These are phyloP conservation scores for Syrrhaptes paradoxus DNA, from an alignment of 2,113 vertebrate species.

Conservation along the genomic window DNA sequence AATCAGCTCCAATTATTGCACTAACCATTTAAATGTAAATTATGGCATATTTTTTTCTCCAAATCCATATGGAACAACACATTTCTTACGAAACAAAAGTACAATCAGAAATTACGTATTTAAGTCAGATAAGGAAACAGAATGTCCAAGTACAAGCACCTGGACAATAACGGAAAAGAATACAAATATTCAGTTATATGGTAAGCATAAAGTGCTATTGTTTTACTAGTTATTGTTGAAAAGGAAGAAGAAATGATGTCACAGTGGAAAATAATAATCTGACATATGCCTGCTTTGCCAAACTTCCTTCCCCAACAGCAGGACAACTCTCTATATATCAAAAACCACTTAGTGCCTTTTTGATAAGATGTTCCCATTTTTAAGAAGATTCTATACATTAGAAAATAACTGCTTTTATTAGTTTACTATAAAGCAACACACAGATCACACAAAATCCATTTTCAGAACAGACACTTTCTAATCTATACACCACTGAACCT, in stretches of 20 bases:
- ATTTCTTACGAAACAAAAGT: not conserved
- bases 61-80: not conserved
- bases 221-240: conserved; percentile 11
- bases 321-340: not conserved
- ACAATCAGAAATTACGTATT: not conserved
- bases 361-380: not conserved
- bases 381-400: not conserved
- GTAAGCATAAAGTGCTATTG: conserved; percentile 27
- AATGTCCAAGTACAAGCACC: conserved; percentile 10
- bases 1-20: not conserved
- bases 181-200: not conserved
- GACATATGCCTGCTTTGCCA: not conserved
- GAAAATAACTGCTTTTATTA: not conserved
- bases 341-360: not conserved
- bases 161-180: conserved; percentile 8
- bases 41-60: not conserved
- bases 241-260: conserved; percentile 30
- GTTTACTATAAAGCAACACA: not conserved
- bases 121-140: not conserved
- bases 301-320: not conserved
- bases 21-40: not conserved
- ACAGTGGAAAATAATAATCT: conserved; percentile 10
- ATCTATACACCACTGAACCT: not conserved
- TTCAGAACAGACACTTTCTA: not conserved
- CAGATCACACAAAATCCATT: not conserved